Conservation (phyloP, 2,797 vertebrate genomes). For the Xenentodon cancila region DNA sequence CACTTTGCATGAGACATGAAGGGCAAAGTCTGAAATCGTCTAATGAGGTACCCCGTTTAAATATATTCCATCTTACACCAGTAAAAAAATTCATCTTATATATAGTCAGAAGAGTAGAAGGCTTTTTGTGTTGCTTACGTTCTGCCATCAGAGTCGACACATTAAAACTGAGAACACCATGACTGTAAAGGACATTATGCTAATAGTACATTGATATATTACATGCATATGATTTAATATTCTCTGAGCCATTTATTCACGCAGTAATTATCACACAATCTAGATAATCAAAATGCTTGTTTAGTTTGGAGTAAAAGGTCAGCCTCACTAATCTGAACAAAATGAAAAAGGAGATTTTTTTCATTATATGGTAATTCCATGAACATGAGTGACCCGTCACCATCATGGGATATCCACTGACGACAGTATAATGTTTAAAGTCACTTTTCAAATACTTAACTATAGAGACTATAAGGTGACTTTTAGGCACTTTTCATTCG, state of each 20-base stretch:
- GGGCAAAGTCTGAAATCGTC: neutral
- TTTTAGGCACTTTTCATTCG: no score
- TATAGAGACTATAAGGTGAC: no score
- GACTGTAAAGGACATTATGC: conserved; percentile 47
- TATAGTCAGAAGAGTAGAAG: neutral
- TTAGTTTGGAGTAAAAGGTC: conserved; percentile 64
- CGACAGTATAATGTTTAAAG: no score
- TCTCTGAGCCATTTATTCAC: conserved; percentile 54
- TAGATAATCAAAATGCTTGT: conserved; percentile 61
- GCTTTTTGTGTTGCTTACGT: conserved; percentile 1
- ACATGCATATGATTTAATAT: conserved; percentile 63
- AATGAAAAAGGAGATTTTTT: conserved; percentile 49
- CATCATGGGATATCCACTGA: no score
- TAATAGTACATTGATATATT: conserved; percentile 60
- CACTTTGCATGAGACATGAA: neutral
- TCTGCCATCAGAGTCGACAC: conserved; percentile 9
- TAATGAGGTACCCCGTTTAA: neutral
- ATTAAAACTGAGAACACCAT: conserved; percentile 27
- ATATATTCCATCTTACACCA: neutral
- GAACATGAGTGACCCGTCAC: no score
- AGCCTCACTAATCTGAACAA: conserved; percentile 49
- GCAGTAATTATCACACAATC: conserved; percentile 64
- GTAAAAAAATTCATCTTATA: neutral
- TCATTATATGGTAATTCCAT: neutral
- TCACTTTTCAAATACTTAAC: no score